A percentile compares a stretch with the other conserved stretches of the same genome.
Evolutionary conservation across 2,113 vertebrate species (phyloP).

Genomic region (Amphilophus citrinellus): DNA sequence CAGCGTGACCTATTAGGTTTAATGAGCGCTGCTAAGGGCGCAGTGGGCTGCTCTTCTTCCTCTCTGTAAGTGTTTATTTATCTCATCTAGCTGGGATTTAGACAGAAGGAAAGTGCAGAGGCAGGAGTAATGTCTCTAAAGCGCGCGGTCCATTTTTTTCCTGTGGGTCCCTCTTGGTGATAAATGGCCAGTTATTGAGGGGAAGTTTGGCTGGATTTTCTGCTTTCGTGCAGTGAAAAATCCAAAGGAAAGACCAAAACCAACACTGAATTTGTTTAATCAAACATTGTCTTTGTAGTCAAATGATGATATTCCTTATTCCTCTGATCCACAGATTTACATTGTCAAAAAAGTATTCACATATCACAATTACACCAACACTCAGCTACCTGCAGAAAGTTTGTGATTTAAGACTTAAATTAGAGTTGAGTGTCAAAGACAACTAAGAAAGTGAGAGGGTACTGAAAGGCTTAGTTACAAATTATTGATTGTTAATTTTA

Average conservation of each 20-base stretch:
- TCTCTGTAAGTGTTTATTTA: slow-evolving; percentile 68
- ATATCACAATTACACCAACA: not conserved
- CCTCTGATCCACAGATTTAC: not conserved
- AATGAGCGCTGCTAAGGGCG: slow-evolving; percentile 74
- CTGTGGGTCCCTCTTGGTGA: slow-evolving; percentile 15
- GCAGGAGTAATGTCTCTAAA: slow-evolving; percentile 16
- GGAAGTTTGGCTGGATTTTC: not conserved
- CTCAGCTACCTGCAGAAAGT: not conserved
- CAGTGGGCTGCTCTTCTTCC: slow-evolving; percentile 68
- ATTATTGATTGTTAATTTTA: not conserved
- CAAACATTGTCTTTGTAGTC: too few species aligned
- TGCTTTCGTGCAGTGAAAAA: not conserved
- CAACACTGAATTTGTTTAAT: not conserved
- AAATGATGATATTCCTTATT: too few species aligned
- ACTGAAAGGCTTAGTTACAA: not conserved
- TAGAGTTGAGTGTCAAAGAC: not conserved
- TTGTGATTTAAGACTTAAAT: not conserved
- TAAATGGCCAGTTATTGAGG: not conserved
- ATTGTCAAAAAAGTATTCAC: not conserved
- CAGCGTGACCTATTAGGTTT: slow-evolving; percentile 78
- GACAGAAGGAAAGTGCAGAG: slow-evolving; percentile 3
- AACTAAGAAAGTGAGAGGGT: not conserved
- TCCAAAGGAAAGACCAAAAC: too few species aligned
- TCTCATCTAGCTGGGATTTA: slow-evolving; percentile 50
- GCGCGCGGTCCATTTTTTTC: not conserved